Evolutionary conservation across 2,888 invertebrate genomes (phyloP), one percentile per base, ranked within the genome.

Genomic region (Coleophora deauratella): DNA sequence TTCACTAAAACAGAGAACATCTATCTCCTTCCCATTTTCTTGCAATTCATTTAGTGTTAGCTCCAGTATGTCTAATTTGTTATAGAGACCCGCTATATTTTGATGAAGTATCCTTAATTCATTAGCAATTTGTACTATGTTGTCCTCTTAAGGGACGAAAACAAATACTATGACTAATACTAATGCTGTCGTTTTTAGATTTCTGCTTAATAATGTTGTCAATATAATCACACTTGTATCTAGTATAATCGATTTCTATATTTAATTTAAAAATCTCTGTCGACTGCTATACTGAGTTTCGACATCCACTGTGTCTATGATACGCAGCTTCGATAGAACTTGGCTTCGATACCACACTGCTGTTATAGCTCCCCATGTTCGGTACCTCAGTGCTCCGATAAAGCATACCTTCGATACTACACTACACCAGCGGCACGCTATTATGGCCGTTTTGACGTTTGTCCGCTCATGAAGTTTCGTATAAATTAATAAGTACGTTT

Each of bases 1-100:
- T 40, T 43, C 43, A 21, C 35, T 15, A 9, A 43, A 40, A 21
- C 43, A 43, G 2, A 43, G 2, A 12, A 43, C 27, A 21, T 43
- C n/a, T 37, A 15, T 11, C n/a, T 39, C 37, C n/a, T 36, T 14
- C 21, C n/a, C n/a, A 3, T 34, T 28, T 3, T 39, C 14, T 11
- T 7, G 1, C 1, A 33, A 11, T 2, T 39, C 43, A 1, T 15
- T 11, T 14, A 42, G n/a, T 1, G 32, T 33, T 28, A 36, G 2
- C 15, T 42, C 42, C 11, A 42, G 8, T 27, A 42, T 8, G 9
- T 39, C 42, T n/a, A 33, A 8, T 36, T n/a, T n/a, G n/a, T n/a
- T n/a, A n/a, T n/a, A n/a, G n/a, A n/a, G n/a, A n/a, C n/a, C n/a
- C n/a, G n/a, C 39, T 42, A 13, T 42, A 28, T 42, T 42, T 32